Evolutionary conservation across 2,888 invertebrate genomes (phyloP).

Genomic region (Acrobasis suavella): DNA sequence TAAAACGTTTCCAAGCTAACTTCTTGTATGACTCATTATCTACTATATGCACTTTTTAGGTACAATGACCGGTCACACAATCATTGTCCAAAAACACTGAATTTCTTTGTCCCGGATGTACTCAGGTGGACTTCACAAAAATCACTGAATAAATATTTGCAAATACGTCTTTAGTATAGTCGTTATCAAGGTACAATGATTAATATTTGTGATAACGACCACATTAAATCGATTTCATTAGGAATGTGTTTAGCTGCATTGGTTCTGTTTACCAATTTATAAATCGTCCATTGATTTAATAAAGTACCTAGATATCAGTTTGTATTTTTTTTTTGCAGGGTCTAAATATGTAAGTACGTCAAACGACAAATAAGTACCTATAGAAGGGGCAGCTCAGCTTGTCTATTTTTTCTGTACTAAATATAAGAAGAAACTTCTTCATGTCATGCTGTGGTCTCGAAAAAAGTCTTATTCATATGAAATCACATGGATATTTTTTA

Average conservation of each 20-base stretch:
- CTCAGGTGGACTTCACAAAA: constrained; percentile 11
- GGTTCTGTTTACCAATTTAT: background rate
- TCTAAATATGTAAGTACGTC: too few species aligned
- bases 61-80: background rate
- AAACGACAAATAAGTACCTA: too few species aligned
- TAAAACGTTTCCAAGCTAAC: background rate
- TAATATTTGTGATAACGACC: constrained; percentile 31
- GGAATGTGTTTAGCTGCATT: constrained; percentile 20
- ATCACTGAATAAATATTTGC: constrained; percentile 24
- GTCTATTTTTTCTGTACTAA: too few species aligned
- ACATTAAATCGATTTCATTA: constrained; percentile 30
- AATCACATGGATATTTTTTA: too few species aligned
- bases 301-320: too few species aligned
- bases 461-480: too few species aligned
- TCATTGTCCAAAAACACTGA: constrained; percentile 2
- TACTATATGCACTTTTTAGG: constrained; percentile 1
- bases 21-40: constrained; percentile 7
- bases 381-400: too few species aligned
- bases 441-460: too few species aligned
- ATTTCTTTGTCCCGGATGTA: background rate
- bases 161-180: constrained; percentile 20
- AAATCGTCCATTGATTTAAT: too few species aligned
- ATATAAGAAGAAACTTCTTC: too few species aligned
- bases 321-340: too few species aligned
- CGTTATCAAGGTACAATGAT: constrained; percentile 29